phyloP scores from a whole-genome alignment of 2,113 vertebrate species.

The Nycticryphes semicollaris region DNA sequence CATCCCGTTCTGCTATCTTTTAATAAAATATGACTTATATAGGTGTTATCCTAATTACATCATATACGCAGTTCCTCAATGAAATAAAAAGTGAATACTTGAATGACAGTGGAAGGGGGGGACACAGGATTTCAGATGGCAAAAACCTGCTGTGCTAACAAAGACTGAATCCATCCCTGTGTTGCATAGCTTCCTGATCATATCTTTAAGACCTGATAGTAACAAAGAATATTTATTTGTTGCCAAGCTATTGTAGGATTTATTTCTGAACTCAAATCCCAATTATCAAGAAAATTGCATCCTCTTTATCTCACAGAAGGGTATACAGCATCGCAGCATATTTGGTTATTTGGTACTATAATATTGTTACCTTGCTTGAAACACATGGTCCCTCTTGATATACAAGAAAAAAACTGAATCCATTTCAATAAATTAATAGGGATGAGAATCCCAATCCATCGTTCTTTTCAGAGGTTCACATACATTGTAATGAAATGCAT shows the following conservation, averaged over 20 bases:
- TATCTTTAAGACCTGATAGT: constrained; percentile 68
- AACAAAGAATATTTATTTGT: constrained; percentile 75
- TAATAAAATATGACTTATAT: constrained; percentile 62
- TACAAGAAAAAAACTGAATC: constrained; percentile 80
- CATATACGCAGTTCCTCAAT: constrained; percentile 34
- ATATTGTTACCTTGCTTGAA: constrained; percentile 82
- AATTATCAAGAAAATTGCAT: constrained; percentile 73
- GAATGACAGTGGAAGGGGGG: background rate
- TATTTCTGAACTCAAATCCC: constrained; percentile 72
- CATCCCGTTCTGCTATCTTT: constrained; percentile 48
- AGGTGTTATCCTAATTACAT: constrained; percentile 65
- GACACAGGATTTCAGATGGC: constrained; percentile 46
- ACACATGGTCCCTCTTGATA: constrained; percentile 82
- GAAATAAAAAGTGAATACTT: constrained; percentile 69
- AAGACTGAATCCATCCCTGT: constrained; percentile 58
- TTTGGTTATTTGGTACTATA: constrained; percentile 77
- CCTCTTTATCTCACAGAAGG: constrained; percentile 70
- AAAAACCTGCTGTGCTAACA: constrained; percentile 58
- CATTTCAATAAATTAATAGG: constrained; percentile 87
- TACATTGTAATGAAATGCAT: constrained; percentile 87
- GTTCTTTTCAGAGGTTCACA: constrained; percentile 83
- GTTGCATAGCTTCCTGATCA: constrained; percentile 56
- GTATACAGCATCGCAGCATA: constrained; percentile 71
- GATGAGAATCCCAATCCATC: constrained; percentile 83
- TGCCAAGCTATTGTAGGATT: constrained; percentile 63